Base-by-base conservation (phyloP, 2,113 vertebrate species). In the human (Homo sapiens) region DNA sequence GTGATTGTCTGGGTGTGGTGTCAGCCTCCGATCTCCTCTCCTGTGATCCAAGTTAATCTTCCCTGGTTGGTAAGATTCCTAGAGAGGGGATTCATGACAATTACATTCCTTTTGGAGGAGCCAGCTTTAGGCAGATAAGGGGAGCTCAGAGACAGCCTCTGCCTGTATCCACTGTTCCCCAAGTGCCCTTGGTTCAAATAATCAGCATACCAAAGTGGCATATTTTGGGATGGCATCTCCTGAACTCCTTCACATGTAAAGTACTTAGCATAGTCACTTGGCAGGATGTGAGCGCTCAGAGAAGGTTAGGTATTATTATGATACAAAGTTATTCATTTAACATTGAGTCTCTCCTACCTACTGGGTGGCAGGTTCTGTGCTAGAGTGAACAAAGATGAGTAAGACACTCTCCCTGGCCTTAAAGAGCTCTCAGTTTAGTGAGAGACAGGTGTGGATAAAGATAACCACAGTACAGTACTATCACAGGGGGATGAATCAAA, bases 371-470 rank as follows among this genome's bases (percentile, higher is more conserved):
- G 64, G 38, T 93, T n/a, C 81, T 83, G 17, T 79, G 17, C 59
- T 88, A 76, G 45, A 8, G 35, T 83, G 84, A 80, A 79, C 27
- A 20, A 85, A 96, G 83, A 93, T 10, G 6, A 84, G 73, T 52
- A 84, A 64, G 73, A 88, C 35, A 75, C 38, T 78, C 23, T 89
- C 6, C 30, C 72, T 89, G 78, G 52, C 57, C 38, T 96, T 57
- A 64, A 92, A 38, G 72, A 97, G 32, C 27, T 86, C 43, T 89
- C 80, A 59, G 50, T 93, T 64, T 89, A 92, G 81, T 59, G 64
- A 94, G 35, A 90, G n/a, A 89, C 1, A 43, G 59, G 22, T 59
- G 38, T 27, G 9, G 55, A 23, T 93, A 78, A 86, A 85, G 55
- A 89, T 81, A 64, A 66, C 40, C 55, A 76, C 30, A 81, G 16